Evolutionary conservation across 2,797 vertebrate species (phyloP).

Genomic region (Rhinichthys osculus): DNA sequence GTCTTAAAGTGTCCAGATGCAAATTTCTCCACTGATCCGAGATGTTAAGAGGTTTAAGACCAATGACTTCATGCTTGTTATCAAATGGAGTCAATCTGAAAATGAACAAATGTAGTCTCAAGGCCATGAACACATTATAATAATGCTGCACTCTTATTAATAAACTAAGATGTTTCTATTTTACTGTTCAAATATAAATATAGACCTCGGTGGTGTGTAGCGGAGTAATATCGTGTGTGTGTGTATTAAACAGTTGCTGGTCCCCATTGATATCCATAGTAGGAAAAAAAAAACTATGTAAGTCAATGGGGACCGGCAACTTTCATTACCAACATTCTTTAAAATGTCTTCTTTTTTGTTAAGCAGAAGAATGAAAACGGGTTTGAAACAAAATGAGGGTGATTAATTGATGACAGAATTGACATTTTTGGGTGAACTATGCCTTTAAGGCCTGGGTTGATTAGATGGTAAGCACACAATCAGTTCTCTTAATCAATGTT

Average conservation of each 20-base stretch:
- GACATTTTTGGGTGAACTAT: too few relatives aligned
- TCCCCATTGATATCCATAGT: too few relatives aligned
- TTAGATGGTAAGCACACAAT: not conserved
- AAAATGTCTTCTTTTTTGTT: too few relatives aligned
- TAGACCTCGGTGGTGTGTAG: slow-evolving; percentile 48
- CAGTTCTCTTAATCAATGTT: not conserved
- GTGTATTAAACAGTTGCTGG: too few relatives aligned
- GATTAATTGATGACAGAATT: too few relatives aligned
- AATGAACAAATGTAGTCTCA: slow-evolving; percentile 68
- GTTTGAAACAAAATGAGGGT: too few relatives aligned
- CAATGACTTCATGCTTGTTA: slow-evolving; percentile 82
- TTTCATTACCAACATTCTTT: too few relatives aligned
- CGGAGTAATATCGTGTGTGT: not conserved
- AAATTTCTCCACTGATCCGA: slow-evolving; percentile 81
- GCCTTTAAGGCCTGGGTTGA: not conserved
- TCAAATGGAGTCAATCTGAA: slow-evolving; percentile 79
- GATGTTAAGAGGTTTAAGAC: slow-evolving; percentile 83
- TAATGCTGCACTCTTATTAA: slow-evolving; percentile 73
- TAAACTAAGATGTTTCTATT: slow-evolving; percentile 72
- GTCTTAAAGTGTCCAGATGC: slow-evolving; percentile 76
- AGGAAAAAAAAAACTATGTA: too few relatives aligned
- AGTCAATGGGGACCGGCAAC: too few relatives aligned
- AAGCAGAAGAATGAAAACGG: too few relatives aligned
- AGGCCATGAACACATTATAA: slow-evolving; percentile 64
- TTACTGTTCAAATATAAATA: slow-evolving; percentile 61